Base-by-base conservation (phyloP, 2,113 vertebrate genomes). In the Aptenodytes patagonicus region DNA sequence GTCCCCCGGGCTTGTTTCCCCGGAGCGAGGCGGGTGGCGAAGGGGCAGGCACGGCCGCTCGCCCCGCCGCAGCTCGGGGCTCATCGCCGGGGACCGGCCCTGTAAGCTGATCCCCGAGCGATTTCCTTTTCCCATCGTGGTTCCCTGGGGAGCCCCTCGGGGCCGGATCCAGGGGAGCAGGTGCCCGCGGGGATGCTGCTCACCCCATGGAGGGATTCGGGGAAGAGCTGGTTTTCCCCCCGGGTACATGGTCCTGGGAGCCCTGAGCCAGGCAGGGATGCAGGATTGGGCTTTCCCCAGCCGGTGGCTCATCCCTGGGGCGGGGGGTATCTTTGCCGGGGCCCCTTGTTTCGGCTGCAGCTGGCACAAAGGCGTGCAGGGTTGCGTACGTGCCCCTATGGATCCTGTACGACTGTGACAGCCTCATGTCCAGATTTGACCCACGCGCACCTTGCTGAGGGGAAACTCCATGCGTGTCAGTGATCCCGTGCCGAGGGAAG, bases 311-410 rank as follows among this genome's bases (percentile, higher is more conserved):
- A 10, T 42, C 60, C n/a, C 38, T 6, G 4, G 14, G 5, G 6
- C 0, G 15, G 14, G 2, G 17, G 21, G 10, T 10, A 9, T 34
- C 46, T n/a, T 75, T 29, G 12, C 42, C 26, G 5, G 2, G 7
- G 16, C 11, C 47, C 52, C 52, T 79, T 6, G 21, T 71, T 77
- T 62, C 2, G 0, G 38, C 5, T 25, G 42, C 0, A 9, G 54
- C 13, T 8, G 72, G 68, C 72, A 80, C 76, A 80, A 89, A 95
- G 42, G 42, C 3, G 0, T 40, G n/a, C 0, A 3, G 32, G 42
- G 28, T 5, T 11, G 4, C 0, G 1, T 11, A 4, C 0, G 31
- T 46, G 69, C 19, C 57, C 28, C 60, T 6, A 0, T 9, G 75
- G 70, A 0, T n/a, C 18, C 54, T 0, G 17, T 12, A 11, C 0